Base-by-base conservation (phyloP, 2,888 invertebrate species). In the Smittia aterrima region DNA sequence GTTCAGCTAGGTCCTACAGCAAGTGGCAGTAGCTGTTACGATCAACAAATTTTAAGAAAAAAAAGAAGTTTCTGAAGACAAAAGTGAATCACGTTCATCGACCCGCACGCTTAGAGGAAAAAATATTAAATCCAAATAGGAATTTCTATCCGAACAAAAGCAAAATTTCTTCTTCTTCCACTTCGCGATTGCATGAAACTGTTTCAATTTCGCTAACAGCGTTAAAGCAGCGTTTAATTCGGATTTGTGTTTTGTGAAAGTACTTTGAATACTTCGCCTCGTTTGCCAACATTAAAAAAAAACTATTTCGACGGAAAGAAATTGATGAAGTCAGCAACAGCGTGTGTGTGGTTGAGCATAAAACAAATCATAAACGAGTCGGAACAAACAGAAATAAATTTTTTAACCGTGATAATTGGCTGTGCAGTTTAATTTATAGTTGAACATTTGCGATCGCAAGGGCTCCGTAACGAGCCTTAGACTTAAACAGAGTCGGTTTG, bases 1-100 rank as follows among this genome's bases (percentile, higher is more conserved):
- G n/a, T 16, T 6, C 67, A 67, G 67, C 67, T 41, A 67, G 67
- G 67, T 67, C 67, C 27, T 22, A 22, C 18, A 66, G 9, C n/a
- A 67, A 67, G 66, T 66, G 67, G 67, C 67, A 67, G 67, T 67
- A 67, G 67, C 67, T 67, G 67, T n/a, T 66, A 38, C 38, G 38
- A 11, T 7, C 4, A 11, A 38, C 47, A 16, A 13, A 47, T 38
- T 38, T 38, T 4, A 16, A 47, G 47, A 32, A 64, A 66, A 66
- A 66, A 66, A 41, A 67, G 32, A 22, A 20, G 9, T 16, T 58
- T 18, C 16, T 20, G 58, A 58, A 22, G 18, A 58, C 6, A 18
- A 58, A 47, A 58, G 18, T 58, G 20, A 58, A 20, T 7, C 22
- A 25, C 64, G 64, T 64, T 64, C 64, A 64, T 27, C 64, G 64